phyloP scores from a whole-genome alignment of 2,888 invertebrate species.

The Drosophila imparisetae region DNA sequence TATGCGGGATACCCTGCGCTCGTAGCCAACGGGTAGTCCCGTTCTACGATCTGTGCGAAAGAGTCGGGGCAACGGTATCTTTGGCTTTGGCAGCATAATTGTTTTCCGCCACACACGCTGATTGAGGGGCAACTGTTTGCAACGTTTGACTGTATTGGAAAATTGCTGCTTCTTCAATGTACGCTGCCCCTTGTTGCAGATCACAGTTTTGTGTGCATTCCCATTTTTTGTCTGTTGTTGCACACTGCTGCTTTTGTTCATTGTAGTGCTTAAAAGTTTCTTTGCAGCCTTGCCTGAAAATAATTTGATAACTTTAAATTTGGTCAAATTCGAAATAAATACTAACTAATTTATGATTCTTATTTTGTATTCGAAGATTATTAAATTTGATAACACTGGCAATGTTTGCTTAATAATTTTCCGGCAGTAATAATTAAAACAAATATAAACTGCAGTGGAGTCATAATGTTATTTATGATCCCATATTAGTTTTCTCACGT shows the following conservation, averaged over 20 bases:
- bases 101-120: conserved; percentile 57
- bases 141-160: not conserved
- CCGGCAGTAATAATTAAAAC: not conserved
- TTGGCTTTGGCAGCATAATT: conserved; percentile 38
- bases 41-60: conserved; percentile 57
- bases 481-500: not conserved
- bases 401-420: not conserved
- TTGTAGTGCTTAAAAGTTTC: conserved; percentile 1
- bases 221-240: conserved; percentile 1
- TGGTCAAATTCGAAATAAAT: conserved; percentile 5
- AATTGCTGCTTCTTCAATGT: not conserved
- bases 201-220: not conserved
- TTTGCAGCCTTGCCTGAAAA: conserved; percentile 1
- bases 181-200: not conserved
- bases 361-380: not conserved
- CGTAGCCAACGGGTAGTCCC: conserved; percentile 64
- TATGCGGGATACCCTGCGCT: conserved; percentile 56
- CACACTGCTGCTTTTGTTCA: not conserved
- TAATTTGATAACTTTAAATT: conserved; percentile 19
- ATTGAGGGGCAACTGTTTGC: not conserved
- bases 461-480: no score
- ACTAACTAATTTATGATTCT: not conserved
- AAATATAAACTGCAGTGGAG: not conserved
- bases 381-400: not conserved
- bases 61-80: conserved; percentile 34